These are phyloP conservation scores for Onychorhynchus coronatus DNA, from an alignment of 2,113 vertebrate species.

Conservation along the genomic window DNA sequence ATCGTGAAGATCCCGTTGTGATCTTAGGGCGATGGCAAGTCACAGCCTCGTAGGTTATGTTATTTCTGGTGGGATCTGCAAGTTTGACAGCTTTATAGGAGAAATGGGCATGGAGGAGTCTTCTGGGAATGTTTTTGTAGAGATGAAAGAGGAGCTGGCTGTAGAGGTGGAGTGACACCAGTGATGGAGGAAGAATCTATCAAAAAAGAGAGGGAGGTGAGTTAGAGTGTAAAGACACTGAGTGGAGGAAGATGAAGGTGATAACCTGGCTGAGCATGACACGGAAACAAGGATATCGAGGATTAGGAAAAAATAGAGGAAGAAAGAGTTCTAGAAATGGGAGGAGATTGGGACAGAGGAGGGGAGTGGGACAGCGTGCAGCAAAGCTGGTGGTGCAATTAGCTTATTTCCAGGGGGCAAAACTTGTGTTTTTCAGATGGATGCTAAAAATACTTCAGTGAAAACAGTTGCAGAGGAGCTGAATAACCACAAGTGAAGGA, in stretches of 20 bases:
- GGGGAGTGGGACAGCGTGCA: neutral
- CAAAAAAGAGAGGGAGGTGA: neutral
- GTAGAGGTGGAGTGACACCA: neutral
- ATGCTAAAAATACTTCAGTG: conserved; percentile 36
- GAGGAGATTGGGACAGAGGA: neutral
- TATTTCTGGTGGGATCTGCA: neutral
- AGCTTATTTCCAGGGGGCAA: conserved; percentile 8
- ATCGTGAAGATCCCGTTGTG: neutral
- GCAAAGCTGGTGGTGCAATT: neutral
- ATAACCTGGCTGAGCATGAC: neutral
- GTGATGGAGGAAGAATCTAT: neutral
- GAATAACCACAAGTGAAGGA: neutral
- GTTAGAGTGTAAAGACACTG: neutral
- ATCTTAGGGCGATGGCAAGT: neutral
- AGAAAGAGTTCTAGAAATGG: neutral
- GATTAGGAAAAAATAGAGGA: neutral
- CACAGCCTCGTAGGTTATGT: accelerated
- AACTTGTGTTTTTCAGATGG: neutral
- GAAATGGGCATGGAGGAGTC: neutral
- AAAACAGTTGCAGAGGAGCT: conserved; percentile 20
- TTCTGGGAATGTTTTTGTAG: neutral
- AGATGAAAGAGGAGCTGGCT: neutral
- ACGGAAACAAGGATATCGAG: neutral
- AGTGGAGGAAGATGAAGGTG: neutral
- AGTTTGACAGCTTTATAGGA: neutral